A percentile compares a stretch with the other conserved stretches of the same genome.
These are phyloP conservation scores for Ursus arctos DNA, from an alignment of 2,113 vertebrate genomes.

Conservation along the genomic window DNA sequence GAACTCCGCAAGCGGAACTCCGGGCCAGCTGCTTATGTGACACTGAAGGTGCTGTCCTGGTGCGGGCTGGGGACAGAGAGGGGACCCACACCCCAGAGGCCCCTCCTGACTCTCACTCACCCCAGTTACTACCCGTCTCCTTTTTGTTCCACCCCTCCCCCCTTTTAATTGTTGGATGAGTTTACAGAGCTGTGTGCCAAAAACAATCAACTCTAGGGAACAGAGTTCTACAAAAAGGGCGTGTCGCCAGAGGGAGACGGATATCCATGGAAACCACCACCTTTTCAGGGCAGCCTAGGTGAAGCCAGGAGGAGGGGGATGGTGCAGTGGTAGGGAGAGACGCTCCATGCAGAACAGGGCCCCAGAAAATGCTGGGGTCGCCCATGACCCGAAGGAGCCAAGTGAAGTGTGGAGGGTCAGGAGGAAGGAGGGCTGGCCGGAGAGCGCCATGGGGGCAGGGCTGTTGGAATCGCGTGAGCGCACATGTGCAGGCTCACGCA, in stretches of 20 bases:
- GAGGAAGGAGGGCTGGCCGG: neutral
- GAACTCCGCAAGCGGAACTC: neutral
- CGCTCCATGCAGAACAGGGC: neutral
- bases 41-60: neutral
- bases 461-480: rapidly evolving
- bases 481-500: rapidly evolving
- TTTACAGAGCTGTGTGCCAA: constrained; percentile 89
- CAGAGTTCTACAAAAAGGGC: constrained; percentile 90
- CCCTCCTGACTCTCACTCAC: constrained; percentile 73
- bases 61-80: neutral
- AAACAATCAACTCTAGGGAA: constrained; percentile 89
- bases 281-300: constrained; percentile 87
- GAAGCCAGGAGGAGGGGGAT: constrained; percentile 80
- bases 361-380: neutral
- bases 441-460: neutral
- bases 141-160: constrained; percentile 74
- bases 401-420: neutral
- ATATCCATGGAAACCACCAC: constrained; percentile 90
- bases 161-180: constrained; percentile 88
- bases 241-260: constrained; percentile 85
- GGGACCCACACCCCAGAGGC: neutral
- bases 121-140: constrained; percentile 65
- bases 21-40: neutral
- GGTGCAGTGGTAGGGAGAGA: constrained; percentile 56
- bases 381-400: neutral